A percentile compares a stretch with the other conserved stretches of the same genome.
phyloP scores from a whole-genome alignment of 2,113 vertebrate genomes.

The Antigone vipio region DNA sequence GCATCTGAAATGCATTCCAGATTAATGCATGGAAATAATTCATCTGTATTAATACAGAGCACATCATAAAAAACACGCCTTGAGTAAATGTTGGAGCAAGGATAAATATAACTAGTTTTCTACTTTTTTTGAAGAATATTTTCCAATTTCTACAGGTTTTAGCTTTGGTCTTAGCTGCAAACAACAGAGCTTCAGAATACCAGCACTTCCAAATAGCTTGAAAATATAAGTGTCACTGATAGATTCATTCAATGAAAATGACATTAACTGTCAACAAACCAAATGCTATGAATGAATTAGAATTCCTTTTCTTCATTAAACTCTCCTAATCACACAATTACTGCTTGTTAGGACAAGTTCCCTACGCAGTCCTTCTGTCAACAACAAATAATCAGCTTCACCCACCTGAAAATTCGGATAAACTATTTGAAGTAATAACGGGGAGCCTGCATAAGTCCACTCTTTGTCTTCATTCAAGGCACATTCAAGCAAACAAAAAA shows the following conservation, averaged over 20 bases:
- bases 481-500: not conserved
- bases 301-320: conserved; percentile 69
- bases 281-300: conserved; percentile 31
- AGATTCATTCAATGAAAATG: conserved; percentile 58
- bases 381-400: conserved; percentile 72
- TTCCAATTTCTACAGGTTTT: not conserved
- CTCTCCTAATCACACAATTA: conserved; percentile 67
- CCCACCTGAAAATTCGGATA: conserved; percentile 55
- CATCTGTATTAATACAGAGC: not conserved
- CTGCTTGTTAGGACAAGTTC: conserved; percentile 71
- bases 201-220: conserved; percentile 43
- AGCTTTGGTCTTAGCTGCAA: not conserved
- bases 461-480: conserved; percentile 46
- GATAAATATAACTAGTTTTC: not conserved
- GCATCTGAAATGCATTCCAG: not conserved
- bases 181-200: conserved; percentile 25
- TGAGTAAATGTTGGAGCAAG: not conserved
- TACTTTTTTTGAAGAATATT: not conserved
- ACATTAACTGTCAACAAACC: conserved; percentile 70
- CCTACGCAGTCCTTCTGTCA: conserved; percentile 57
- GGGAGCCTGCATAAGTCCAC: not conserved
- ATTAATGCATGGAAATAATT: not conserved
- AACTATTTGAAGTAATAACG: conserved; percentile 9
- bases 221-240: conserved; percentile 50
- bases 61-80: not conserved